A percentile compares a stretch with the other conserved stretches of the same genome.
phyloP scores from a whole-genome alignment of 2,113 vertebrate species.

The Toxotes jaculatrix region DNA sequence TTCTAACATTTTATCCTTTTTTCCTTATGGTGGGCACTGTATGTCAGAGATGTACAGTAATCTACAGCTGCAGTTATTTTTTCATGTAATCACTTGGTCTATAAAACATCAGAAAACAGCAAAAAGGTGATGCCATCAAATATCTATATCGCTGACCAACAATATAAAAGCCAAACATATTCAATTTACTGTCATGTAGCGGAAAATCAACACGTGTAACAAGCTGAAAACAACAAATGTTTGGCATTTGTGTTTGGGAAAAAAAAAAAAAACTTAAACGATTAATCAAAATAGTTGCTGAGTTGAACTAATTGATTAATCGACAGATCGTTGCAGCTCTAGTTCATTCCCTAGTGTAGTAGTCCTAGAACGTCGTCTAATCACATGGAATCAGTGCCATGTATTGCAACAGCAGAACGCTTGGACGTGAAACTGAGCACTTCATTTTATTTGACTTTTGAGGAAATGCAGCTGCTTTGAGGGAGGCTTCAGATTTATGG shows the following conservation, averaged over 20 bases:
- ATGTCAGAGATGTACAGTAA: not conserved
- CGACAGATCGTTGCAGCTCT: not conserved
- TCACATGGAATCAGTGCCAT: not conserved
- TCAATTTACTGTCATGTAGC: not conserved
- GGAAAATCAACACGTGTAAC: not conserved
- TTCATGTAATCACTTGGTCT: not conserved
- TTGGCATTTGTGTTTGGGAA: too few species aligned
- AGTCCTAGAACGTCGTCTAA: not conserved
- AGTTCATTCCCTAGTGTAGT: not conserved
- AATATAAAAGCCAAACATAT: not conserved
- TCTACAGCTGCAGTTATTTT: not conserved
- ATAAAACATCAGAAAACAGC: not conserved
- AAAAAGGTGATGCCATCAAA: not conserved
- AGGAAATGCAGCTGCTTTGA: slow-evolving; percentile 50
- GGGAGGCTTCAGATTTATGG: slow-evolving; percentile 25
- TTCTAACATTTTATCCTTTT: not conserved
- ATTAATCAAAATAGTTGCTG: not conserved
- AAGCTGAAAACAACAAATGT: not conserved
- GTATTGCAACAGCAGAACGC: not conserved
- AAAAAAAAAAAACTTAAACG: not conserved
- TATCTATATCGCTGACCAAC: not conserved
- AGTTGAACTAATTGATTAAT: not conserved
- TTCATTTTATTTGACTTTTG: slow-evolving; percentile 39
- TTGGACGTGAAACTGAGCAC: not conserved
- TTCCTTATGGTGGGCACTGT: not conserved